Conservation (phyloP, 2,113 vertebrate genomes). For the Columba livia region DNA sequence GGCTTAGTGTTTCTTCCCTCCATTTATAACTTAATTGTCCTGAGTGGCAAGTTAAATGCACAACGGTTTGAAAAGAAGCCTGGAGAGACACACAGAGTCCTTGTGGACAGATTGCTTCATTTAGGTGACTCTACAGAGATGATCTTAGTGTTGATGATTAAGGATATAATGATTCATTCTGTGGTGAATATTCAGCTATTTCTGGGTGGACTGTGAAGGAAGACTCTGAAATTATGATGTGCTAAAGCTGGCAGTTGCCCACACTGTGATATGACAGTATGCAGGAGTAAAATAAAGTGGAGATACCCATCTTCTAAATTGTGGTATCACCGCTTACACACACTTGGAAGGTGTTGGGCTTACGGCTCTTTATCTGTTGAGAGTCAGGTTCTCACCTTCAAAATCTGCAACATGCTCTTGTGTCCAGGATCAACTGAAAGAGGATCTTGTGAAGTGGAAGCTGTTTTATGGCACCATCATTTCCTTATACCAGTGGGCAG, state of each 20-base stretch:
- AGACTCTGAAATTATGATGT: neutral
- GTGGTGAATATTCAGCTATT: neutral
- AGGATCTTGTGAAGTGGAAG: neutral
- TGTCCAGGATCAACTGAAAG: neutral
- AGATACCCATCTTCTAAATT: neutral
- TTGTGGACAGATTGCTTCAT: neutral
- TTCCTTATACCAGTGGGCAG: neutral
- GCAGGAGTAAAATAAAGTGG: neutral
- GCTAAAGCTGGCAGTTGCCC: neutral
- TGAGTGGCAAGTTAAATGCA: rapidly evolving
- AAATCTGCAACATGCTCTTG: rapidly evolving
- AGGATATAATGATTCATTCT: neutral
- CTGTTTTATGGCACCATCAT: neutral
- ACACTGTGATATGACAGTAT: rapidly evolving
- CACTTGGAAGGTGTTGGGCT: neutral
- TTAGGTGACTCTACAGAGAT: neutral
- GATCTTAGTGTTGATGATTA: neutral
- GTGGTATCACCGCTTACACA: neutral
- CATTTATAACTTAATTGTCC: neutral
- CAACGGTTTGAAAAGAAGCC: neutral
- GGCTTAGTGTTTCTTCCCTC: neutral
- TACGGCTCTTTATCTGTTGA: neutral
- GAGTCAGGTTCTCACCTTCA: neutral
- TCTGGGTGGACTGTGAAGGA: neutral
- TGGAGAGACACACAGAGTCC: neutral